Base-by-base conservation (phyloP, 53 echinoderm and acorn worm genomes). In the Stichopus horrens region DNA sequence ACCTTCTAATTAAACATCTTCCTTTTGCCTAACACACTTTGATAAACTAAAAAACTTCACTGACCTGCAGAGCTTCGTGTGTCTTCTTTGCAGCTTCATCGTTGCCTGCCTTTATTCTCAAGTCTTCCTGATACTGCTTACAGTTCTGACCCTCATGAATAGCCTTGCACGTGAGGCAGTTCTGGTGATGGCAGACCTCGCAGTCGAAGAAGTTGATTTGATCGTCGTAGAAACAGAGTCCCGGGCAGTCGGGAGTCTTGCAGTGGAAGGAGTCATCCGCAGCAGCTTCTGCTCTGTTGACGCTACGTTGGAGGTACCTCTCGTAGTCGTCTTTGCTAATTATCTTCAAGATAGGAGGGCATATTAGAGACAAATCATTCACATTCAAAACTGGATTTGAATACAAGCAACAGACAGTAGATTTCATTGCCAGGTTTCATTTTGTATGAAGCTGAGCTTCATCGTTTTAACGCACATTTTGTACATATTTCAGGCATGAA, bases 141-240 rank as follows among this genome's bases (percentile, higher is more conserved):
- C 99, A 99, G 84, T 99, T 91, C 87, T 94, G 90, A 0, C 94
- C 99, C 55, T 96, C 92, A 67, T 99, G 96, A 60, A 96, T 96
- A 77, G 96, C 99, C 74, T 96, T 99, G 59, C 99, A 99, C 8
- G 99, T 99, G 89, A 99, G 73, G 79, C 99, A 96, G 91, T 96
- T 99, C 68, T 90, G 57, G 71, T 90, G 90, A 4, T 76, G 37
- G 73, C 99, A 99, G 88, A 99, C 88, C 5, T 94, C 93, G 21
- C 96, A 99, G 16, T 55, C 66, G 78, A 96, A 96, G 91, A 99
- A 99, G 94, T 96, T 96, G 75, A 89, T 93, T 83, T 99, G 65
- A 82, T 99, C 96, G 19, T 96, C 96, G 51, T 96, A 99, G 89
- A 95, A 96, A 74, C 99, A 99, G 92, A 96, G 96, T 5, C 99